phyloP scores from a whole-genome alignment of 1,140 invertebrate species.

The Papilio machaon region DNA sequence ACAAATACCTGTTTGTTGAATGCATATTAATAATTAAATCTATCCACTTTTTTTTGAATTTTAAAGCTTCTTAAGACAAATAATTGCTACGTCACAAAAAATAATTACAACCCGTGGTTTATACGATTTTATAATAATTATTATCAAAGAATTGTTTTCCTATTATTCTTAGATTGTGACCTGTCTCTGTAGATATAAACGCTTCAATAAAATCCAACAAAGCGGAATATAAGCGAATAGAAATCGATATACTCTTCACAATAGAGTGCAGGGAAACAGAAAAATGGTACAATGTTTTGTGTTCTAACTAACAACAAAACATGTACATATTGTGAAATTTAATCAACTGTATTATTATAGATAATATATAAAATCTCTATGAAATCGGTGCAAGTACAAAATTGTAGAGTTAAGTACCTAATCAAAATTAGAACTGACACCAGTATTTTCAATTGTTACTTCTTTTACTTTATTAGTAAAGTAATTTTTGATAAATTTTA shows the following conservation, averaged over 20 bases:
- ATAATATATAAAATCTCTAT: neutral
- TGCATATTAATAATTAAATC: no score
- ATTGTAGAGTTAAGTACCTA: no score
- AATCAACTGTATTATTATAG: neutral
- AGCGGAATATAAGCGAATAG: slow-evolving; percentile 3
- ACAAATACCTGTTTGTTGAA: no score
- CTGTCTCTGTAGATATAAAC: slow-evolving; percentile 16
- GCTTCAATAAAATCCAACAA: slow-evolving; percentile 2
- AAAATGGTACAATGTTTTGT: slow-evolving; percentile 16
- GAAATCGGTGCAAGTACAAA: no score
- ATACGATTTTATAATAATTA: neutral
- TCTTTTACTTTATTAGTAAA: no score
- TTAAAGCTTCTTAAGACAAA: no score
- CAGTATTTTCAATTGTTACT: no score
- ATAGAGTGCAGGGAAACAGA: neutral
- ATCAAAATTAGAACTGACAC: no score
- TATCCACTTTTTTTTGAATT: no score
- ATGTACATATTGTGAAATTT: neutral
- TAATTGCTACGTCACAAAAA: no score
- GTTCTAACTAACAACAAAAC: neutral
- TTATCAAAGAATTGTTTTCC: neutral
- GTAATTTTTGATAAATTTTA: no score
- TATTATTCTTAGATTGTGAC: slow-evolving; percentile 1
- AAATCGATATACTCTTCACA: neutral
- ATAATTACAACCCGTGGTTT: neutral